These are phyloP conservation scores for Calonectris borealis DNA, from an alignment of 2,113 vertebrate genomes.

Conservation along the genomic window DNA sequence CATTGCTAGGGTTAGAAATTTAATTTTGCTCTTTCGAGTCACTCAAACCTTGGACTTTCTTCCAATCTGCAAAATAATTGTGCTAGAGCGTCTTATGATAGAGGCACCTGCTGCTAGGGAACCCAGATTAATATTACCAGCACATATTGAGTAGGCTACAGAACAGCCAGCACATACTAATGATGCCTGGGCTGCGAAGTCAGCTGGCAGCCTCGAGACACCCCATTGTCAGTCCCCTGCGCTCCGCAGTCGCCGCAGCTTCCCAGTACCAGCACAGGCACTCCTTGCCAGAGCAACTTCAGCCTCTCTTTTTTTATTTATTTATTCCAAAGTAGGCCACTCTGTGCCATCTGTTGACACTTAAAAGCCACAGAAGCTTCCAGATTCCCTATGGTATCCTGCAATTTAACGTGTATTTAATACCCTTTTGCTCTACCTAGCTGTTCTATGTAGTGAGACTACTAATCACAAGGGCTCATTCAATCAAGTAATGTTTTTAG, in stretches of 20 bases:
- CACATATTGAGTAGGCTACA: slow-evolving; percentile 43
- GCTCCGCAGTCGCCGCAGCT: fast-evolving
- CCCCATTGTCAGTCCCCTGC: not conserved
- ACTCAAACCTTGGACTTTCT: slow-evolving; percentile 12
- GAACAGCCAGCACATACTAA: slow-evolving; percentile 45
- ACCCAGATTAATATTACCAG: slow-evolving; percentile 20
- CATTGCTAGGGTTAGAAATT: not conserved
- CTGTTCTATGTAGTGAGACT: not conserved
- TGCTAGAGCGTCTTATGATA: not conserved
- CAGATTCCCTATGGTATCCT: not conserved
- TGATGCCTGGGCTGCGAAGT: not conserved
- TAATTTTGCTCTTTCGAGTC: not conserved
- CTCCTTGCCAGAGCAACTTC: not conserved
- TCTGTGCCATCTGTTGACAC: not conserved
- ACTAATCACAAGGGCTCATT: not conserved
- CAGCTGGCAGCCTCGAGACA: not conserved
- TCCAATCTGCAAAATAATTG: slow-evolving; percentile 28
- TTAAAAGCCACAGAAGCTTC: not conserved
- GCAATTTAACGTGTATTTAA: not conserved
- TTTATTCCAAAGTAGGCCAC: slow-evolving; percentile 25
- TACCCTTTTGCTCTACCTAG: not conserved
- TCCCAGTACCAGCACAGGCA: not conserved
- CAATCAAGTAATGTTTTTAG: not conserved
- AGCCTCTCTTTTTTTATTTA: not conserved
- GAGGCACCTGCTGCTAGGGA: slow-evolving; percentile 38